Conservation (phyloP, 1,140 invertebrate species). For the Diprion similis region DNA sequence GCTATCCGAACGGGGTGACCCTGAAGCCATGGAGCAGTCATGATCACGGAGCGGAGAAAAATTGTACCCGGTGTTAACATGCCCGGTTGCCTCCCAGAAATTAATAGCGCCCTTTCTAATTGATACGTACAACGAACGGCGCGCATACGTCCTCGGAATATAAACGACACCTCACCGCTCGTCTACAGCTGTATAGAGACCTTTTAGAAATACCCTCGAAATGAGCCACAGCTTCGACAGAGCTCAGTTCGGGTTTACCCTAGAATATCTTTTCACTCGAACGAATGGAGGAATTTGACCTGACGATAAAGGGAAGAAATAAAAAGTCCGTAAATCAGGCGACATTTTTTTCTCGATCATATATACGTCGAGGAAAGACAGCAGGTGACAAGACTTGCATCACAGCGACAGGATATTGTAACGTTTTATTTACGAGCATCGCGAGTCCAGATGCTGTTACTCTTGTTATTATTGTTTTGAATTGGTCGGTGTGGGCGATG, state of each 20-base stretch:
- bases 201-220: not conserved
- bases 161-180: not conserved
- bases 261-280: too few relatives aligned
- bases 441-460: not conserved
- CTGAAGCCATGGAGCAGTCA: too few relatives aligned
- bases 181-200: not conserved
- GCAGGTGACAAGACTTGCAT: not conserved
- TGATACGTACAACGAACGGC: constrained; percentile 47
- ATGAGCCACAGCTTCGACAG: too few relatives aligned
- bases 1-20: not conserved
- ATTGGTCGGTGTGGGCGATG: too few relatives aligned
- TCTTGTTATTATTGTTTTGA: too few relatives aligned
- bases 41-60: constrained; percentile 33
- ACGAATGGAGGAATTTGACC: too few relatives aligned
- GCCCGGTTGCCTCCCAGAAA: constrained; percentile 40
- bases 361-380: too few relatives aligned
- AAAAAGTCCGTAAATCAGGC: too few relatives aligned
- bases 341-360: too few relatives aligned
- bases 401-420: not conserved
- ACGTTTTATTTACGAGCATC: not conserved
- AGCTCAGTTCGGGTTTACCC: too few relatives aligned
- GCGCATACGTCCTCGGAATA: constrained; percentile 28
- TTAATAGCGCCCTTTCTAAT: constrained; percentile 49
- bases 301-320: too few relatives aligned
- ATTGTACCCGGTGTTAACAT: constrained; percentile 44